Percentiles rank a stretch among this genome's conserved stretches.
Conservation (phyloP, 2,888 invertebrate genomes). For the Cerastis leucographa region DNA sequence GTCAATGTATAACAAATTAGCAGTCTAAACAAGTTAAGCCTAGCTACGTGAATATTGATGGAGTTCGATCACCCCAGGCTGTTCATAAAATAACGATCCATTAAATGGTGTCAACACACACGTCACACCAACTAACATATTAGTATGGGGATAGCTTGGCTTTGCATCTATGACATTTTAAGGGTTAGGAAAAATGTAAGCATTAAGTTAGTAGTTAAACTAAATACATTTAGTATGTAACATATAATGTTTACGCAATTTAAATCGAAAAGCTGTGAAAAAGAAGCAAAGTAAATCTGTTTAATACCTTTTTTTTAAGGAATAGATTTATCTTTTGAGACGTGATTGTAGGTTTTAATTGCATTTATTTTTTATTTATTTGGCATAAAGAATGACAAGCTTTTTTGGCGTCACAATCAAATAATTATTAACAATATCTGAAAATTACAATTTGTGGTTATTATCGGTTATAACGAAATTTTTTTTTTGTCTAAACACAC, state of each 20-base stretch:
- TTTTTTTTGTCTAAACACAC: neutral
- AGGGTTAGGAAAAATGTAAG: constrained; percentile 2
- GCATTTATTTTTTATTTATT: neutral
- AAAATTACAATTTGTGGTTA: neutral
- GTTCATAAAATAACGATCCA: constrained; percentile 63
- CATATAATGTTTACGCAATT: neutral
- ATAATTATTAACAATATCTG: neutral
- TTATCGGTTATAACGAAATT: neutral
- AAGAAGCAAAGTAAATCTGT: neutral
- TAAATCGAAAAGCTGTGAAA: neutral
- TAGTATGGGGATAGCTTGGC: constrained; percentile 1
- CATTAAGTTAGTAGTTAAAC: neutral
- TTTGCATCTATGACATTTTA: constrained; percentile 4
- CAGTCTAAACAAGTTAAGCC: constrained; percentile 8
- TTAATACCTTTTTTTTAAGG: neutral
- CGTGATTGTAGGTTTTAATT: neutral
- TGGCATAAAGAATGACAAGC: neutral
- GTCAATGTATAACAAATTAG: constrained; percentile 49
- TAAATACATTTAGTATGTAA: too few species aligned
- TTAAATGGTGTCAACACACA: constrained; percentile 55
- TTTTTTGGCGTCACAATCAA: neutral
- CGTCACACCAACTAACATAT: constrained; percentile 18
- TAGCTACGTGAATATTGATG: constrained; percentile 48
- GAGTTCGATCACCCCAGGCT: constrained; percentile 59
- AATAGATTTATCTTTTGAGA: neutral